Evolutionary conservation across 2,888 invertebrate genomes (phyloP).

Genomic region (Mongoloraphidia duomilia): DNA sequence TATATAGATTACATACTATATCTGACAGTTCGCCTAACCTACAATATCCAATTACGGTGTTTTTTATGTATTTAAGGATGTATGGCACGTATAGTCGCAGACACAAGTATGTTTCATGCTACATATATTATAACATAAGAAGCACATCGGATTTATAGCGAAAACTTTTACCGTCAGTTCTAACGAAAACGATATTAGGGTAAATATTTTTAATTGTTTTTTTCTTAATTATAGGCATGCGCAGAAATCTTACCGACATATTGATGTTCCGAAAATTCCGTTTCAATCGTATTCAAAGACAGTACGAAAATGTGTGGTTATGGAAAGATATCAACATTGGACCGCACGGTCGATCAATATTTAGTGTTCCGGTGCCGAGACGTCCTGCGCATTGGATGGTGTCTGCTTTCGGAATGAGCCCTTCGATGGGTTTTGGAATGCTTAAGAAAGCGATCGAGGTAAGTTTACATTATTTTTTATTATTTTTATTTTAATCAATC

Average conservation of each 20-base stretch:
- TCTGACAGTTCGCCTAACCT: too few relatives aligned
- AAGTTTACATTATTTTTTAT: constrained; percentile 15
- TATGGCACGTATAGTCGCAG: too few relatives aligned
- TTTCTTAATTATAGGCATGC: too few relatives aligned
- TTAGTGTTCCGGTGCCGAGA: constrained; percentile 71
- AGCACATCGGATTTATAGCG: too few relatives aligned
- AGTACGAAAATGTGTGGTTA: constrained; percentile 90
- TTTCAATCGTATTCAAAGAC: constrained; percentile 75
- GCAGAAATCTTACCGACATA: constrained; percentile 38
- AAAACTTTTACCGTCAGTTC: background rate
- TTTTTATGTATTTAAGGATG: too few relatives aligned
- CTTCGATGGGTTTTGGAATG: constrained; percentile 77
- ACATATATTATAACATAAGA: too few relatives aligned
- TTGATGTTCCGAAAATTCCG: constrained; percentile 64
- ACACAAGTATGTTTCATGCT: too few relatives aligned
- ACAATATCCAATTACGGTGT: too few relatives aligned
- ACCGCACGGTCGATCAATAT: constrained; percentile 77
- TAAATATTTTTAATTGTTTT: too few relatives aligned
- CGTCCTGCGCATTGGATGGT: constrained; percentile 86
- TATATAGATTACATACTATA: too few relatives aligned
- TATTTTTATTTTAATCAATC: background rate
- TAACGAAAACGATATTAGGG: too few relatives aligned
- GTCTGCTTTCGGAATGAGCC: constrained; percentile 82
- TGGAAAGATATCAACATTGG: constrained; percentile 92
- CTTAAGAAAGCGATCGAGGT: constrained; percentile 61